Conservation (phyloP, 2,797 vertebrate species). For the Phalanger gymnotis region DNA sequence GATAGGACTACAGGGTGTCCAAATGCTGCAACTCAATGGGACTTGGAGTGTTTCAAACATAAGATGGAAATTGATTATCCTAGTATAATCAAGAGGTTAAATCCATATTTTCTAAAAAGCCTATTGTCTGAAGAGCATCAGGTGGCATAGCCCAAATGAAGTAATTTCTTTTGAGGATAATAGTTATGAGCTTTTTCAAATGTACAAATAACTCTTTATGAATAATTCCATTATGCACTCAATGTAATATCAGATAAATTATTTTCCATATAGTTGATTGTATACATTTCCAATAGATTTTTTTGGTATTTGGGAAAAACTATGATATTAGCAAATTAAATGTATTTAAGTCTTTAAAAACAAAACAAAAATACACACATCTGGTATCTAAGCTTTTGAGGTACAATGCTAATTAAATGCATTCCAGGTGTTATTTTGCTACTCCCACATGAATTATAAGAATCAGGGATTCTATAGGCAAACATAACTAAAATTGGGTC, state of each 20-base stretch:
- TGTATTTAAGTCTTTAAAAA: background rate
- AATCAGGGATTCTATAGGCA: background rate
- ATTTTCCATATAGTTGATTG: background rate
- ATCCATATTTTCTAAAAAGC: background rate
- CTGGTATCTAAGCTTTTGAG: background rate
- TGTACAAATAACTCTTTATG: background rate
- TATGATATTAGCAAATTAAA: background rate
- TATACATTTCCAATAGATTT: background rate
- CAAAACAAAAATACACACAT: background rate
- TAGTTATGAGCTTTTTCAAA: slow-evolving; percentile 10
- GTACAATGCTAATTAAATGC: background rate
- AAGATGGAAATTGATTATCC: slow-evolving; percentile 15
- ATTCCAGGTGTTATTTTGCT: background rate
- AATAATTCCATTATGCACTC: background rate
- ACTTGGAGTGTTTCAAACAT: background rate
- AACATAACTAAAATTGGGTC: background rate
- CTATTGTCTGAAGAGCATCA: background rate
- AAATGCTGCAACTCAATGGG: slow-evolving; percentile 6
- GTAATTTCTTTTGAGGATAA: slow-evolving; percentile 22
- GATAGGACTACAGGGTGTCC: background rate
- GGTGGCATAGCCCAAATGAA: background rate
- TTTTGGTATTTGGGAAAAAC: background rate
- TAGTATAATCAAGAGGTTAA: slow-evolving; percentile 11
- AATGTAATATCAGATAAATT: slow-evolving; percentile 13
- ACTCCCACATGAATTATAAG: background rate